Conservation (phyloP, 2,113 vertebrate genomes). For the Spea multiplicata region DNA sequence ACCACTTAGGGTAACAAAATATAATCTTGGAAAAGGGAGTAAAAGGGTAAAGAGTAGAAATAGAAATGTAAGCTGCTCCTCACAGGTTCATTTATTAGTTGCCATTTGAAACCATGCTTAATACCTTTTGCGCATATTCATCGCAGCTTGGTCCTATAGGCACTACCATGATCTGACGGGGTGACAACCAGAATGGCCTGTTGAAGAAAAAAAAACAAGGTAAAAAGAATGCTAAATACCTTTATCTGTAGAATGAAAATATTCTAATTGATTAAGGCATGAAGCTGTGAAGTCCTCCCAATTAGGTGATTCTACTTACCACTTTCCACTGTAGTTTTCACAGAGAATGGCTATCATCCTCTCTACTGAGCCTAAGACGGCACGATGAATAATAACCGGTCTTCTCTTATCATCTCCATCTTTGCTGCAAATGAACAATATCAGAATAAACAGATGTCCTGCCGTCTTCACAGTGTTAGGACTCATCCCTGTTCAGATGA, state of each 20-base stretch:
- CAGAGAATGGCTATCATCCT: conserved; percentile 93
- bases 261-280: too few species aligned
- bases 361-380: conserved; percentile 89
- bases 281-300: not conserved
- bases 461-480: too few species aligned
- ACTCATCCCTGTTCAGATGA: too few species aligned
- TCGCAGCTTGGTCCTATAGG: conserved; percentile 83
- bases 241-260: too few species aligned
- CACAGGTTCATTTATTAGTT: not conserved
- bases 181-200: conserved; percentile 95
- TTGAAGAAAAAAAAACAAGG: conserved; percentile 34
- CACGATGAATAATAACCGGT: conserved; percentile 92
- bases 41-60: too few species aligned
- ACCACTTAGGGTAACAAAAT: too few species aligned
- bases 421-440: conserved; percentile 68
- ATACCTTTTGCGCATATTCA: conserved; percentile 80
- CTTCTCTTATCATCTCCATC: conserved; percentile 82
- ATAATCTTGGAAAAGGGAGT: too few species aligned
- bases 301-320: conserved; percentile 63
- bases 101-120: not conserved
- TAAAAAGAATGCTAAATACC: not conserved
- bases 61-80: too few species aligned
- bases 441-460: not conserved
- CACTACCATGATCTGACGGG: conserved; percentile 87
- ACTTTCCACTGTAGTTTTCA: conserved; percentile 92